Base-by-base conservation (phyloP, 2,113 vertebrate species). In the Zosterops japonicus region DNA sequence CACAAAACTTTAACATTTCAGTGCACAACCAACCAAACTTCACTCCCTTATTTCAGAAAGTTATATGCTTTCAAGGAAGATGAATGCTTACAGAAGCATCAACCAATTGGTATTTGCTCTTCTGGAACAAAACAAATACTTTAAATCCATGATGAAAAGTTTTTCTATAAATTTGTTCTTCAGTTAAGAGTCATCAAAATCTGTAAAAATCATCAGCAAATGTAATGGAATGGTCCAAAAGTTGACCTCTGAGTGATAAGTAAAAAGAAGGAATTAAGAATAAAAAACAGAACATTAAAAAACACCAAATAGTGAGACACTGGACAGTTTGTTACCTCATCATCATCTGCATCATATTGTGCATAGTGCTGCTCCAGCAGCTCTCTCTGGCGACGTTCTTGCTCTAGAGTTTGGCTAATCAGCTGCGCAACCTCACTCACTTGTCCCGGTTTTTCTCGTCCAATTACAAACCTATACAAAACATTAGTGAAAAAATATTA, bases 321-420 rank as follows among this genome's bases (percentile, higher is more conserved):
- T 71, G 33, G 87, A 60, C 46, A 89, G 70, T 25, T 25, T 33
- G 35, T 98, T 98, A 99, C 99, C 99, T 99, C 99, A 12, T 99
- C 99, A 28, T 99, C 99, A 24, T 99, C 99, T 0, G 99, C 99
- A 8, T 99, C 99, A 4, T 99, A 99, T 47, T 99, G 99, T 33
- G 98, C 98, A 33, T 99, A 99, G 91, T 99, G 99, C 93, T 99
- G 99, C 96, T 99, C 99, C 77, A 99, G 98, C 83, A 99, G 97
- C 93, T 99, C 99, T 90, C 99, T 97, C 97, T 99, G 99, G 80
- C 98, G 98, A 50, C 98, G 97, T 93, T 99, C 99, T 83, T 99
- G 99, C 82, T 99, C 99, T 94, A 99, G 97, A 12, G 99, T 99
- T 96, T 99, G 99, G 95, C 99, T 99, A 92, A 99, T 99, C 95